Base-by-base conservation (phyloP, 2,113 vertebrate genomes). In the Pyrgilauda ruficollis region DNA sequence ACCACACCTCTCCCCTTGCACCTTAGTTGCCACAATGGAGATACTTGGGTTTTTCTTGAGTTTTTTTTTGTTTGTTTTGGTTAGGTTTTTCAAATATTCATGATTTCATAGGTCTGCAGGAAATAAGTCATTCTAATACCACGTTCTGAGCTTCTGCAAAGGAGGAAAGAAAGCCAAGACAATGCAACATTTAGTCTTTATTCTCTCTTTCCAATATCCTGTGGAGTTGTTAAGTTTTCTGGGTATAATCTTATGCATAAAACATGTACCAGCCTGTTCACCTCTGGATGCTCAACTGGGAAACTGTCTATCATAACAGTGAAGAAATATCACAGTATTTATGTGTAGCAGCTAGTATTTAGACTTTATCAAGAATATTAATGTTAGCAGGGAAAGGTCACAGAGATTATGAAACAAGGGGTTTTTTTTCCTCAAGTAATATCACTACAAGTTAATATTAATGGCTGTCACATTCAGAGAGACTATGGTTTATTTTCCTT, bases 261-360 rank as follows among this genome's bases (percentile, higher is more conserved):
- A 90, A 78, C 80, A 74, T 86, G 84, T 74, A 63, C 55, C 79
- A 90, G 2, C 35, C 59, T 84, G 30, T 89, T 95, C 76, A 74
- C 72, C 56, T 89, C 72, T 67, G 59, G 52, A 56, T 87, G 61
- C 76, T 88, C 85, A 75, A 2, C 1, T 90, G 64, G 64, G 68
- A 95, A 90, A 41, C 47, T 89, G 43, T 63, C 79, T 84, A 31
- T 89, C 56, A 56, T 14, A 90, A 47, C 26, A 83, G 58, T 47
- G 59, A 94, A 55, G 88, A 86, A 88, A 80, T 93, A 86, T 64
- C 47, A 81, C 64, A 86, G 85, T 90, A 67, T 93, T 94, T 86
- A 50, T 85, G 33, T 63, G 35, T 58, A 55, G 46, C 63, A 59
- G 50, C 33, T 35, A 85, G 35, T 63, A 86, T 80, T 90, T 76